Evolutionary conservation across 2,113 vertebrate species (phyloP).

Genomic region (Colistium nudipinnis): DNA sequence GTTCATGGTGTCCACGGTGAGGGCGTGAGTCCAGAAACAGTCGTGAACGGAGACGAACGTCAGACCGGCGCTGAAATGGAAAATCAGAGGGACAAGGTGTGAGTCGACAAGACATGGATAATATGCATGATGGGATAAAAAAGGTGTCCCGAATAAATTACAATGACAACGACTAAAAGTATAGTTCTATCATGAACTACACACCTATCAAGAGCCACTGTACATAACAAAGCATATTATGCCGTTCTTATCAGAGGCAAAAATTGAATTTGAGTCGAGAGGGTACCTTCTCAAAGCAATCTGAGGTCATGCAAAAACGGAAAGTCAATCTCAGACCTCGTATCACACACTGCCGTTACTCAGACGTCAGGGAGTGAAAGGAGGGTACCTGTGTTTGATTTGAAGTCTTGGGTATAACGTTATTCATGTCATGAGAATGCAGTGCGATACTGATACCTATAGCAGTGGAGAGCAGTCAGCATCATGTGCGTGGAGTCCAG

Average conservation of each 20-base stretch:
- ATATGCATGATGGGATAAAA: background rate
- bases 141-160: background rate
- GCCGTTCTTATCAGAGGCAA: background rate
- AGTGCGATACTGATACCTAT: conserved; percentile 78
- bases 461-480: conserved; percentile 93
- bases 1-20: conserved; percentile 91
- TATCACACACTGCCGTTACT: background rate
- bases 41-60: conserved; percentile 97
- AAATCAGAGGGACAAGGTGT: conserved; percentile 1
- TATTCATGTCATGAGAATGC: too few relatives aligned
- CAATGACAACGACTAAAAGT: background rate
- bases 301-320: background rate
- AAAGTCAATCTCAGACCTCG: background rate
- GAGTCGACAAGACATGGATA: background rate
- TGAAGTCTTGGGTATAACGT: too few relatives aligned
- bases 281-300: background rate
- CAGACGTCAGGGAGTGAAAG: background rate
- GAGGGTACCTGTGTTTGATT: background rate
- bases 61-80: conserved; percentile 84
- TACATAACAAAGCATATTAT: background rate
- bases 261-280: background rate
- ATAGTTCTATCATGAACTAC: background rate
- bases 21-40: conserved; percentile 96
- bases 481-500: conserved; percentile 99
- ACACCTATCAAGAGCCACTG: background rate